phyloP scores from a whole-genome alignment of 2,113 vertebrate genomes.

The Aspiorhynchus laticeps region DNA sequence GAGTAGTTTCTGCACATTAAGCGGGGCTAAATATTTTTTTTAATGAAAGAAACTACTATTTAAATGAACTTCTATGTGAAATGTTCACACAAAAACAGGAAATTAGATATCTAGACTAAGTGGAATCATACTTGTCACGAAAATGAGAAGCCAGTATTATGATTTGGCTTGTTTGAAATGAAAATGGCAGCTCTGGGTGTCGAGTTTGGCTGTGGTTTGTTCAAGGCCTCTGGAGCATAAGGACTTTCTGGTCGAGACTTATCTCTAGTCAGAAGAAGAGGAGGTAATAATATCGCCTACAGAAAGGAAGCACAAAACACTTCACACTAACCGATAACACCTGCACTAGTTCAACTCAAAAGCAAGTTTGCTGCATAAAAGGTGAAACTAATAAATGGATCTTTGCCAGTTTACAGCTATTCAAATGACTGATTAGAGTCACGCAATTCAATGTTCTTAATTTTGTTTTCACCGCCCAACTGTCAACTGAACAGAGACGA shows the following conservation, averaged over 20 bases:
- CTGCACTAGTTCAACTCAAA: not conserved
- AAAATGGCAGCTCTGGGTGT: constrained; percentile 9
- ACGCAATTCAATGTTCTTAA: not conserved
- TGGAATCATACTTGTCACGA: not conserved
- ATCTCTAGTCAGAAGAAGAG: constrained; percentile 6
- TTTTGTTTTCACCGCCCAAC: constrained; percentile 6
- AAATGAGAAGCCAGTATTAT: constrained; percentile 4
- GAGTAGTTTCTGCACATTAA: not conserved
- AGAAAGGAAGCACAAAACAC: constrained; percentile 4
- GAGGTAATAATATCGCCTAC: constrained; percentile 14
- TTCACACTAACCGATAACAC: not conserved
- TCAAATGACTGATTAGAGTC: not conserved
- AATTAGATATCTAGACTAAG: not conserved
- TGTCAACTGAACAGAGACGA: not conserved
- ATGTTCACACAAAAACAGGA: not conserved
- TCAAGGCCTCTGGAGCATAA: not conserved
- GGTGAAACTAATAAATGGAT: not conserved
- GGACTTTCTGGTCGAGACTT: not conserved
- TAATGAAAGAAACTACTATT: not conserved
- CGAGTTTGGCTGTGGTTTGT: not conserved
- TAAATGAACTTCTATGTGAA: not conserved
- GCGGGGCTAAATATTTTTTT: not conserved
- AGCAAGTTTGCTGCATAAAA: constrained; percentile 6
- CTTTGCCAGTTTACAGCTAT: not conserved
- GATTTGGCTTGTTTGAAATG: not conserved